Percentiles rank a stretch among this genome's conserved stretches.
These are phyloP conservation scores for Tetragonisca angustula DNA, from an alignment of 2,888 invertebrate species.

Conservation along the genomic window DNA sequence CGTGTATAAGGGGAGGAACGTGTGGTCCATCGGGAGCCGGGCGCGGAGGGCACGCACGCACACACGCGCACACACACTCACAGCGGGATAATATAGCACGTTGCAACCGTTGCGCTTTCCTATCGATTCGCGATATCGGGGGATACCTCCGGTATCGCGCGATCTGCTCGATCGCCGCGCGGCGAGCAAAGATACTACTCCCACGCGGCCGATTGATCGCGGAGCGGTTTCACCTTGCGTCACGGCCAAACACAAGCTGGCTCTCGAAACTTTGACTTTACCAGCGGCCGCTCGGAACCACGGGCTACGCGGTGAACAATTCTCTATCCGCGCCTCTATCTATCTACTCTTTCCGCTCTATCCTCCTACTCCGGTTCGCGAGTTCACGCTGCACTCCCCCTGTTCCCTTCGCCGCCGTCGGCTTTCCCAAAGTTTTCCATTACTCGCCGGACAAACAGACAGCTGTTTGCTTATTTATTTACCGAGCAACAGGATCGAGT, in stretches of 20 bases:
- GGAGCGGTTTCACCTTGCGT: constrained; percentile 55
- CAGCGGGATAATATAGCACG: constrained; percentile 59
- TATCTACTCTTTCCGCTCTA: no score
- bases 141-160: constrained; percentile 56
- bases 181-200: constrained; percentile 64
- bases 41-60: not conserved
- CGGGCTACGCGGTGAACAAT: constrained; percentile 1
- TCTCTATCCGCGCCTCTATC: not conserved
- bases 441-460: not conserved
- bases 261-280: constrained; percentile 58
- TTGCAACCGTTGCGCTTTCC: constrained; percentile 52
- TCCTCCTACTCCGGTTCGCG: no score
- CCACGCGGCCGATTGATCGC: constrained; percentile 57
- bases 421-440: constrained; percentile 14
- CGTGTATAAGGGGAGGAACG: not conserved
- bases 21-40: constrained; percentile 50
- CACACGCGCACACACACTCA: not conserved
- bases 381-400: no score
- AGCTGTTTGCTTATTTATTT: constrained; percentile 8
- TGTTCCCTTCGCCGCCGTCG: no score
- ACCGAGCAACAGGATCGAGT: not conserved
- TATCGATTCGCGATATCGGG: constrained; percentile 73
- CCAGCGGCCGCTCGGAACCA: constrained; percentile 21
- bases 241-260: constrained; percentile 19
- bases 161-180: constrained; percentile 49